phyloP scores from a whole-genome alignment of 2,113 vertebrate species.

The Paramisgurnus dabryanus region DNA sequence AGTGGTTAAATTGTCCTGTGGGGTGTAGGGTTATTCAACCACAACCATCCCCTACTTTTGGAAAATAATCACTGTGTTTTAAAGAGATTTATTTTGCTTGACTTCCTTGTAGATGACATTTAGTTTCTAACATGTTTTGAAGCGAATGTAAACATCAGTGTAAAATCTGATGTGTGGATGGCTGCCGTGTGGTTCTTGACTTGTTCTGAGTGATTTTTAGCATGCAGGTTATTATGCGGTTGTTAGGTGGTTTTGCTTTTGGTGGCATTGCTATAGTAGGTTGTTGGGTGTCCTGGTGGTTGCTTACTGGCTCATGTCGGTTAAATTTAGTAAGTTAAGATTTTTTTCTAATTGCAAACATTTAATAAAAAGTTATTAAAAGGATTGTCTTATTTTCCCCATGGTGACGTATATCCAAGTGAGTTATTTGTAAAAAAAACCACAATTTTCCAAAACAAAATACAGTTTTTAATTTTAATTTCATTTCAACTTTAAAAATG shows the following conservation, averaged over 20 bases:
- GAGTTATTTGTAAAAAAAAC: too few relatives aligned
- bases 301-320: too few relatives aligned
- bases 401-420: too few relatives aligned
- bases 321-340: too few relatives aligned
- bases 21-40: neutral
- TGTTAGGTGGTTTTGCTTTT: neutral
- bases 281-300: neutral
- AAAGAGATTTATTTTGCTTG: slow-evolving; percentile 10
- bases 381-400: too few relatives aligned
- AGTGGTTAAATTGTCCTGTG: slow-evolving; percentile 42
- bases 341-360: too few relatives aligned
- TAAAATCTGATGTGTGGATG: neutral
- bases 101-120: neutral
- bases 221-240: neutral
- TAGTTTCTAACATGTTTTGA: neutral
- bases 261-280: neutral
- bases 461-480: too few relatives aligned
- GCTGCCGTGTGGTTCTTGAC: neutral
- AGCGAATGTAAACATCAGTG: neutral
- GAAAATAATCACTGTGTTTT: neutral
- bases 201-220: neutral
- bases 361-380: too few relatives aligned
- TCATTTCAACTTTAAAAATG: too few relatives aligned
- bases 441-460: too few relatives aligned
- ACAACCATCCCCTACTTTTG: neutral